These are phyloP conservation scores for Panopea generosa DNA, from an alignment of 2,888 invertebrate genomes.

Conservation along the genomic window DNA sequence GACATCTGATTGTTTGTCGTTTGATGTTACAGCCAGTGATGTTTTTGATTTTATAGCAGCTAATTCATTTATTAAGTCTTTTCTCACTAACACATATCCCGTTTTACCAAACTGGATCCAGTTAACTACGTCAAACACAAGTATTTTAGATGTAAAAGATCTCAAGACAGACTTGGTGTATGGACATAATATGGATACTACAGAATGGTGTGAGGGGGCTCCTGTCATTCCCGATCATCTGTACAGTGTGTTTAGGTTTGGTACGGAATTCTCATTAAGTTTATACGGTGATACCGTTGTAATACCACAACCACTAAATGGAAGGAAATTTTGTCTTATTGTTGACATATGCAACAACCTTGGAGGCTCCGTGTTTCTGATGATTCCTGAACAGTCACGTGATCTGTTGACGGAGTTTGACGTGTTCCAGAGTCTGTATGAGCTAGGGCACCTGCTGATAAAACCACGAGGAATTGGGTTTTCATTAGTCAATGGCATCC, in stretches of 20 bases:
- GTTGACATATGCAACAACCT: constrained; percentile 26
- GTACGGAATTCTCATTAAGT: constrained; percentile 16
- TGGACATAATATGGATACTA: constrained; percentile 20
- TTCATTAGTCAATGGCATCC: constrained; percentile 22
- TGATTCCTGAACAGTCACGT: constrained; percentile 35
- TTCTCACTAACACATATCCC: constrained; percentile 5
- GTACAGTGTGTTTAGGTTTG: constrained; percentile 29
- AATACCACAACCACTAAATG: constrained; percentile 15
- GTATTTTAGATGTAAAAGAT: constrained; percentile 21
- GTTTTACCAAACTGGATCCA: constrained; percentile 30
- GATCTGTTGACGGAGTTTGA: constrained; percentile 6
- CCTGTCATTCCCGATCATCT: constrained; percentile 14
- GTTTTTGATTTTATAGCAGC: constrained; percentile 27
- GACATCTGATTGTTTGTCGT: constrained; percentile 22
- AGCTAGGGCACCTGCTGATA: constrained; percentile 8
- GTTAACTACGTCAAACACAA: constrained; percentile 9
- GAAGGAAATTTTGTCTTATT: constrained; percentile 36
- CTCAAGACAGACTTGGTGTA: constrained; percentile 16
- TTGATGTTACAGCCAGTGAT: constrained; percentile 29
- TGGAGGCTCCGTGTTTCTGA: constrained; percentile 33
- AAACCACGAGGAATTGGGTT: constrained; percentile 37
- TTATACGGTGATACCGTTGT: constrained; percentile 19
- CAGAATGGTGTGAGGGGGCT: constrained; percentile 30
- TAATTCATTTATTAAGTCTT: constrained; percentile 22
- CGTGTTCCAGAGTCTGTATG: constrained; percentile 21